phyloP scores from a whole-genome alignment of 1,140 invertebrate genomes.

The Sycobia sp. region DNA sequence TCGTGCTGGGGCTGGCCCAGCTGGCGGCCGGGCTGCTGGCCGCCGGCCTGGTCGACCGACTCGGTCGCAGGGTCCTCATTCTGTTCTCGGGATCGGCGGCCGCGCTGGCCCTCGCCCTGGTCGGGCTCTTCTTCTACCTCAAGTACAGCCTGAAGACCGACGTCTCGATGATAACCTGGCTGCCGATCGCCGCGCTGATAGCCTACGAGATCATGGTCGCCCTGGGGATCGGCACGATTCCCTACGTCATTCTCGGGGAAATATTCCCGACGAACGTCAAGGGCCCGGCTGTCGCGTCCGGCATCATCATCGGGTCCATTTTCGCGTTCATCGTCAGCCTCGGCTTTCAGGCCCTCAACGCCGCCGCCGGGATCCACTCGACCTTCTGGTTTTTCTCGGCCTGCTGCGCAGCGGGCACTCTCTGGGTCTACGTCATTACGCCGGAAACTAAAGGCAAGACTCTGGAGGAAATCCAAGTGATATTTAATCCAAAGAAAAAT shows the following conservation, averaged over 20 bases:
- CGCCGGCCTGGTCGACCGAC: constrained; percentile 71
- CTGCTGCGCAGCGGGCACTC: constrained; percentile 62
- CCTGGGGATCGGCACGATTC: constrained; percentile 65
- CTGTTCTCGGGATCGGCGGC: constrained; percentile 67
- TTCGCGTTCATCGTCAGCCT: constrained; percentile 68
- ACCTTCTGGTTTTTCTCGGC: constrained; percentile 74
- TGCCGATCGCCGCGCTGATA: constrained; percentile 49
- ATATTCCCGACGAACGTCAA: constrained; percentile 65
- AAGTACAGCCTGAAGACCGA: constrained; percentile 45
- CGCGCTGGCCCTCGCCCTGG: constrained; percentile 62
- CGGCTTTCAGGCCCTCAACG: constrained; percentile 62
- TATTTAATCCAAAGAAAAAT: constrained; percentile 42
- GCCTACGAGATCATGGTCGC: constrained; percentile 50
- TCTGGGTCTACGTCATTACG: constrained; percentile 67
- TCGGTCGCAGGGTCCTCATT: constrained; percentile 72
- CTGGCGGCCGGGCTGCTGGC: constrained; percentile 68
- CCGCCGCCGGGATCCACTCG: constrained; percentile 65
- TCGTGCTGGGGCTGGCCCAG: constrained; percentile 73
- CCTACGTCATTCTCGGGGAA: constrained; percentile 67
- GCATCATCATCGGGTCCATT: constrained; percentile 55
- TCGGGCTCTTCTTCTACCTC: constrained; percentile 60
- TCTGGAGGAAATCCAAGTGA: constrained; percentile 69
- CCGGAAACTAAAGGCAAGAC: constrained; percentile 78
- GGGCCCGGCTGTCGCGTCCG: constrained; percentile 57
- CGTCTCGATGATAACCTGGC: constrained; percentile 49